phyloP scores from a whole-genome alignment of 53 echinoderm and acorn worm species.

The Zoroaster sp. region DNA sequence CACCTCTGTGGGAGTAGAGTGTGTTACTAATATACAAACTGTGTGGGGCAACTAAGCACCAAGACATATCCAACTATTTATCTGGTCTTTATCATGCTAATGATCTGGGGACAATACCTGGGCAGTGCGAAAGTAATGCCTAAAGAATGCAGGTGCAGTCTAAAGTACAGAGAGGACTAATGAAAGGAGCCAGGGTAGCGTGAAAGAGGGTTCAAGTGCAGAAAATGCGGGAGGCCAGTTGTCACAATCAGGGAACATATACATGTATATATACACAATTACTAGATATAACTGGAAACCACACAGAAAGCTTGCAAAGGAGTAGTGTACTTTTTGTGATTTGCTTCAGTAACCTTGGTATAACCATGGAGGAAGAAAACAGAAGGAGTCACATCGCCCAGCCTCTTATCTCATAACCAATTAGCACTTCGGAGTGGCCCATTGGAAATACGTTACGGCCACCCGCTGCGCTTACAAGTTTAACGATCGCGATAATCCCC shows the following conservation, averaged over 20 bases:
- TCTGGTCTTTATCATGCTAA: constrained; percentile 57
- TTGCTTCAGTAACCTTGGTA: constrained; percentile 12
- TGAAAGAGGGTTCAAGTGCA: constrained; percentile 42
- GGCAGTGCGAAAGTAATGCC: constrained; percentile 41
- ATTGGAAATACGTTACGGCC: no score
- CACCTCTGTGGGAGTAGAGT: background rate
- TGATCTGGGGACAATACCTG: constrained; percentile 27
- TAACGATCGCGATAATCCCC: no score
- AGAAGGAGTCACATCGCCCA: no score
- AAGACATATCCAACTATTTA: constrained; percentile 27
- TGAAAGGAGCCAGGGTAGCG: constrained; percentile 34
- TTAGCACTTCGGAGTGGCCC: no score
- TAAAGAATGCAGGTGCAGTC: constrained; percentile 23
- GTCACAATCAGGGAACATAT: background rate
- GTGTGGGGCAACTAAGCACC: constrained; percentile 4
- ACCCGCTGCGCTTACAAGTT: no score
- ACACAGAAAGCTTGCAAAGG: background rate
- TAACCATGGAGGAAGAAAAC: background rate
- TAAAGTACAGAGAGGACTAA: background rate
- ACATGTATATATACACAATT: background rate
- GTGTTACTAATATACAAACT: background rate
- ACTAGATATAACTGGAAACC: background rate
- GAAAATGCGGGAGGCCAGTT: background rate
- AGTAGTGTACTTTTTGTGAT: background rate
- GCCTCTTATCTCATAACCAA: no score